A percentile compares a stretch with the other conserved stretches of the same genome.
Conservation (phyloP, 2,797 vertebrate genomes). For the Prunella strophiata region DNA sequence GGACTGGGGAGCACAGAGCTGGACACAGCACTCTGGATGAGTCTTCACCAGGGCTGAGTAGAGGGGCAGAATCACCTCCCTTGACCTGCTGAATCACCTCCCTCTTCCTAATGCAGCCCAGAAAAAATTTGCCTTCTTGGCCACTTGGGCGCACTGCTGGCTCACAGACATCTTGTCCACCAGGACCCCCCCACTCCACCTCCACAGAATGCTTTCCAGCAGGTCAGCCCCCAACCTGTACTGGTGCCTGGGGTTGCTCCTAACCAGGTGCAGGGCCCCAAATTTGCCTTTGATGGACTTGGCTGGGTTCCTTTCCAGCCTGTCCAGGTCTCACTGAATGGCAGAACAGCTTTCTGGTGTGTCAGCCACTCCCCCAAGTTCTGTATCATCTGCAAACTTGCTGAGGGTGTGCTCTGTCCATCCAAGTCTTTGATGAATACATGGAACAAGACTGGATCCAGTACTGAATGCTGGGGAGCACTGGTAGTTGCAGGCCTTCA, state of each 20-base stretch:
- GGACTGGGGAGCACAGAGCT: background rate
- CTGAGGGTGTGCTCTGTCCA: rapidly evolving
- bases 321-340: background rate
- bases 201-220: background rate
- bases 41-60: background rate
- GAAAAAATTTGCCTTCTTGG: background rate
- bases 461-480: background rate
- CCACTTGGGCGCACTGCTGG: background rate
- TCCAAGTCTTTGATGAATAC: background rate
- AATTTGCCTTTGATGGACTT: background rate
- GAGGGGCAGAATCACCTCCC: background rate
- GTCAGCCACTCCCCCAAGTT: background rate
- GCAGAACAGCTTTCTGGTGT: background rate
- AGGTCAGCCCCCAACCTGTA: background rate
- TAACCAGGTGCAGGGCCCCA: background rate
- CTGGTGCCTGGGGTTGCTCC: background rate
- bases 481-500: background rate
- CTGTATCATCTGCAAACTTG: background rate
- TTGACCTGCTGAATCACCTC: background rate
- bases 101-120: background rate
- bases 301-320: background rate
- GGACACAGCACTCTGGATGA: background rate
- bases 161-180: background rate
- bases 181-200: background rate
- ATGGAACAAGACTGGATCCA: background rate